These are phyloP conservation scores for Vulpes vulpes DNA, from an alignment of 2,113 vertebrate species.

Conservation along the genomic window DNA sequence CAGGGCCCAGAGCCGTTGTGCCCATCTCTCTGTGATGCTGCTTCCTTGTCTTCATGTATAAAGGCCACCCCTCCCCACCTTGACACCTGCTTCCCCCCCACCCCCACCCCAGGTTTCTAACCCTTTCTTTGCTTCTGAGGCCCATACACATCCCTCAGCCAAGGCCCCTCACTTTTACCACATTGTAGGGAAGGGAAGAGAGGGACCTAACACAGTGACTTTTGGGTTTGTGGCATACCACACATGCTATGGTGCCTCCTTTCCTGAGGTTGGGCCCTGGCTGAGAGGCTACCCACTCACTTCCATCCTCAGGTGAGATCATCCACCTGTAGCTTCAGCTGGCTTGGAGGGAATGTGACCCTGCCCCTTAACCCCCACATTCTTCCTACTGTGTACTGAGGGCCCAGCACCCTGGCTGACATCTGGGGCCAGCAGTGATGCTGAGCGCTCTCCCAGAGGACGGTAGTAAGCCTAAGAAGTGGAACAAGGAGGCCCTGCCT, in stretches of 20 bases:
- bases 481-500: not conserved
- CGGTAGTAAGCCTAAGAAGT: not conserved
- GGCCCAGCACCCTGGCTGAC: not conserved
- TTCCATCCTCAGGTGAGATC: not conserved
- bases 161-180: not conserved
- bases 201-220: not conserved
- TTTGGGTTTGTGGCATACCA: not conserved
- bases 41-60: not conserved
- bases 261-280: not conserved
- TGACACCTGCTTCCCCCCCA: not conserved
- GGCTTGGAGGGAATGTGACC: not conserved
- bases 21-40: not conserved
- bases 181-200: not conserved
- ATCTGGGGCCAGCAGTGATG: not conserved
- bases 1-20: not conserved
- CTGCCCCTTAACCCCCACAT: fast-evolving
- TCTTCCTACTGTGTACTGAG: not conserved
- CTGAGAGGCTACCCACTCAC: not conserved
- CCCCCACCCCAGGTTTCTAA: not conserved
- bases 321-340: not conserved
- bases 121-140: not conserved
- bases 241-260: not conserved
- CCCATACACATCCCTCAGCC: no score
- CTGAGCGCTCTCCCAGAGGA: not conserved
- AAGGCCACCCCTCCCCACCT: not conserved